Conservation (phyloP, 2,888 invertebrate species). For the Phyto melanocephala region DNA sequence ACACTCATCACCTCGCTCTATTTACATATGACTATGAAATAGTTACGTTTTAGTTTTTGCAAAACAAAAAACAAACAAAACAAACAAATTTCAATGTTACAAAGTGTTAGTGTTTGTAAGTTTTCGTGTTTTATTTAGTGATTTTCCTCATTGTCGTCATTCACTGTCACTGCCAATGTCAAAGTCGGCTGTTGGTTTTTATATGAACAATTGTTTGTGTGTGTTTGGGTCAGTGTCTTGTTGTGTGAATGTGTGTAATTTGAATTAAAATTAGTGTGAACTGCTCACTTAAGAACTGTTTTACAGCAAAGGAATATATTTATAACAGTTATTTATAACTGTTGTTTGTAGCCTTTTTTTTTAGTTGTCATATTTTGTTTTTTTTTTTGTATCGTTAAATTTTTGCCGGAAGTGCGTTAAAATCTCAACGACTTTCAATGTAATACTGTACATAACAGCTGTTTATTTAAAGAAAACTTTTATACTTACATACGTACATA, state of each 20-base stretch:
- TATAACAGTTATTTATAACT: not conserved
- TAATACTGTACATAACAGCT: not conserved
- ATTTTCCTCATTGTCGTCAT: constrained; percentile 64
- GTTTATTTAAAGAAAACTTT: not conserved
- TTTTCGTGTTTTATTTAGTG: constrained; percentile 22
- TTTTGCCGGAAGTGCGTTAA: constrained; percentile 22
- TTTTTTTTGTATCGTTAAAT: not conserved
- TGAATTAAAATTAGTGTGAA: not conserved
- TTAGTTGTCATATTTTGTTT: not conserved
- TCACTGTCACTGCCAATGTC: constrained; percentile 67
- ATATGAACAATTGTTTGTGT: too few species aligned
- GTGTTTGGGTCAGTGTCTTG: not conserved
- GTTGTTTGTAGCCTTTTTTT: not conserved
- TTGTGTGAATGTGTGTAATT: not conserved
- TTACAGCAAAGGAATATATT: not conserved
- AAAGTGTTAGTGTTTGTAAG: not conserved
- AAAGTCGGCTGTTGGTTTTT: constrained; percentile 61
- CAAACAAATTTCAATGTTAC: constrained; percentile 47
- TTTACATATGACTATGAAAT: not conserved
- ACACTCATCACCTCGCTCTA: not conserved
- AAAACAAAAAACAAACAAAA: not conserved
- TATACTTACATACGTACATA: too few species aligned
- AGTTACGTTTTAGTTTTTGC: constrained; percentile 2
- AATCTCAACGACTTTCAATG: constrained; percentile 9
- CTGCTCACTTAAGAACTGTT: not conserved